These are phyloP conservation scores for Boleophthalmus pectinirostris DNA, from an alignment of 2,113 vertebrate genomes.

Conservation along the genomic window DNA sequence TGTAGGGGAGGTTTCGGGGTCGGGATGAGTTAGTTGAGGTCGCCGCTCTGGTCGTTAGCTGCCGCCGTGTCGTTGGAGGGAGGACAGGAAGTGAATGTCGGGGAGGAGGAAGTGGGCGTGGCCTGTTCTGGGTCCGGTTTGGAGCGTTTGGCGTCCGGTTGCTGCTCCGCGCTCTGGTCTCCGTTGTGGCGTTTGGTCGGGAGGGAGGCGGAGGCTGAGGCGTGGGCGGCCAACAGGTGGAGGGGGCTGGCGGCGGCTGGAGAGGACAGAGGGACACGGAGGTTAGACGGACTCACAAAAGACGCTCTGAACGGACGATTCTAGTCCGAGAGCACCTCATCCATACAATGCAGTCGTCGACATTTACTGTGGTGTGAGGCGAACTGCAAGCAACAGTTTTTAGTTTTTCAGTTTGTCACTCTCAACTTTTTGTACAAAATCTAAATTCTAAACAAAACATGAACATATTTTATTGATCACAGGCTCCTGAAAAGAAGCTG, in stretches of 20 bases:
- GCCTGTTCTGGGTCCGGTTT: slow-evolving; percentile 82
- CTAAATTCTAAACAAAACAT: too few species aligned
- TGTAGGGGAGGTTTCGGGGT: not conserved
- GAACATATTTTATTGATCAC: too few species aligned
- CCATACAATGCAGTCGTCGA: too few species aligned
- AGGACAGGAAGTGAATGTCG: slow-evolving; percentile 42
- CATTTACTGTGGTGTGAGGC: too few species aligned
- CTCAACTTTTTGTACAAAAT: too few species aligned
- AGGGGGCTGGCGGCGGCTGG: slow-evolving; percentile 86
- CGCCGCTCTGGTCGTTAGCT: slow-evolving; percentile 79
- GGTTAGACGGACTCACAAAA: not conserved
- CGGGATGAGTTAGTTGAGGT: slow-evolving; percentile 38
- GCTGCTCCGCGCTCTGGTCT: slow-evolving; percentile 74
- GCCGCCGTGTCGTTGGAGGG: slow-evolving; percentile 66
- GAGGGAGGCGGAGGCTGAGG: slow-evolving; percentile 89
- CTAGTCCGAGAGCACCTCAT: too few species aligned
- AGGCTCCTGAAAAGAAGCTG: too few species aligned
- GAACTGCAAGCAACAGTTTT: too few species aligned
- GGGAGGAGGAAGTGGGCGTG: slow-evolving; percentile 72
- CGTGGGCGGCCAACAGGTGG: slow-evolving; percentile 91
- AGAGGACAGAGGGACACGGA: not conserved
- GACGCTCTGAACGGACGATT: too few species aligned
- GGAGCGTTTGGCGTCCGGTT: slow-evolving; percentile 84
- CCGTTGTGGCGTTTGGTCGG: slow-evolving; percentile 92
- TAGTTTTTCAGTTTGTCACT: too few species aligned